Conservation (phyloP, 2,888 invertebrate genomes). For the Pseudococcus longispinus region DNA sequence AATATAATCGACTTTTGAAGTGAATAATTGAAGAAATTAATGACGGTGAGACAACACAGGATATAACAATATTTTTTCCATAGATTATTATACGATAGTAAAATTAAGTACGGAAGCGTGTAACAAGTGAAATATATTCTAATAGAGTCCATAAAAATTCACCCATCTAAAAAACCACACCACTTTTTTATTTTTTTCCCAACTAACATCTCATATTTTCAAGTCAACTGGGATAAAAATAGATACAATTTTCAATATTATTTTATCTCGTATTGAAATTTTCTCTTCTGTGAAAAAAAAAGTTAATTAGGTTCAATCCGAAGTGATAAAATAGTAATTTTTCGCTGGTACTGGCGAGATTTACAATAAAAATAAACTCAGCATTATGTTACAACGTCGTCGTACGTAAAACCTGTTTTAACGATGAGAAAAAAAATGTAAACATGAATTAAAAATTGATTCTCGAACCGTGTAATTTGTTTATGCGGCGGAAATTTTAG, state of each 20-base stretch:
- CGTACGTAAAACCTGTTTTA: neutral
- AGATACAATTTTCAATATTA: neutral
- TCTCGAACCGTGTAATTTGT: neutral
- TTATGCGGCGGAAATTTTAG: constrained; percentile 25
- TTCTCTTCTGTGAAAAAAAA: neutral
- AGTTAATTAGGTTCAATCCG: neutral
- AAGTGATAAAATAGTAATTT: neutral
- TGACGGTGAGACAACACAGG: neutral
- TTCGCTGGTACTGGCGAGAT: neutral
- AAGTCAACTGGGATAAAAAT: neutral
- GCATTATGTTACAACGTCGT: neutral
- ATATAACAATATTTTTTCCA: neutral
- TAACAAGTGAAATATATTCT: too few species aligned
- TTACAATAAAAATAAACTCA: neutral
- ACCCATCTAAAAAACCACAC: neutral
- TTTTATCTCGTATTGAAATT: neutral
- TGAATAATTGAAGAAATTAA: neutral
- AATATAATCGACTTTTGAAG: neutral
- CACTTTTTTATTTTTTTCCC: neutral
- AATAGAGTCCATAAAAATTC: neutral
- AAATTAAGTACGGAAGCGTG: neutral
- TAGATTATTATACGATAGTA: neutral
- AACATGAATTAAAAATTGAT: constrained; percentile 19
- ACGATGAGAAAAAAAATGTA: neutral
- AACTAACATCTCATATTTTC: neutral